Evolutionary conservation across 1,140 invertebrate genomes (phyloP).

Genomic region (Cryptotermes secundus): DNA sequence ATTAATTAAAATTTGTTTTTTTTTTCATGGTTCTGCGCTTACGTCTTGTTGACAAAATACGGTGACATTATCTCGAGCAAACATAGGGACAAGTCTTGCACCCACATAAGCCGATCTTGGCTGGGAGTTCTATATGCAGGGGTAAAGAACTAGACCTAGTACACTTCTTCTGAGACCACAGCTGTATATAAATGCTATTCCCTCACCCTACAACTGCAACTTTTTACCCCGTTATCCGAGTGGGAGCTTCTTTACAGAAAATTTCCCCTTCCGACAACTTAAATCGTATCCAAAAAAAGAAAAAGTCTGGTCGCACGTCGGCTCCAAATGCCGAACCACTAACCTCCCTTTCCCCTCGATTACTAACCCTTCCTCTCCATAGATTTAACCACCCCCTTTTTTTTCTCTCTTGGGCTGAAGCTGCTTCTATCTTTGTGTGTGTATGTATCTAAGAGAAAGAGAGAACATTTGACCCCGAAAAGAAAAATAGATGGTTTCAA

Average conservation of each 20-base stretch:
- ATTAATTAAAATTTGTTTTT: too few species aligned
- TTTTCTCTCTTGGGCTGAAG: neutral
- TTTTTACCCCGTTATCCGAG: slow-evolving; percentile 9
- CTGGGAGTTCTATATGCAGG: too few species aligned
- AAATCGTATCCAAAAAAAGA: neutral
- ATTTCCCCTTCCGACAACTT: neutral
- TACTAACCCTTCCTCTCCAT: neutral
- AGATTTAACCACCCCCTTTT: neutral
- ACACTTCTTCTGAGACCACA: neutral
- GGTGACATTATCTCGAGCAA: too few species aligned
- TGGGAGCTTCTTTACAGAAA: neutral
- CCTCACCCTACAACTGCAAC: neutral
- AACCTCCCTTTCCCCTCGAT: neutral
- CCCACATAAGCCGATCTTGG: too few species aligned
- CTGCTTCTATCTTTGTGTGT: neutral
- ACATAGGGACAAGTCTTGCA: too few species aligned
- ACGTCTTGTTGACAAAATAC: too few species aligned
- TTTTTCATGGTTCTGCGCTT: too few species aligned
- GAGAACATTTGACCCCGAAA: neutral
- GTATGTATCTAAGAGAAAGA: neutral
- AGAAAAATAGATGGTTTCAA: neutral
- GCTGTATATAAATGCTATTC: neutral
- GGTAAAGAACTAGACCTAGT: too few species aligned
- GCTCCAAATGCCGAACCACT: neutral
- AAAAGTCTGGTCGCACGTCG: neutral